Evolutionary conservation across 2,797 vertebrate species (phyloP).

Genomic region (Kryptopterus vitreolus): DNA sequence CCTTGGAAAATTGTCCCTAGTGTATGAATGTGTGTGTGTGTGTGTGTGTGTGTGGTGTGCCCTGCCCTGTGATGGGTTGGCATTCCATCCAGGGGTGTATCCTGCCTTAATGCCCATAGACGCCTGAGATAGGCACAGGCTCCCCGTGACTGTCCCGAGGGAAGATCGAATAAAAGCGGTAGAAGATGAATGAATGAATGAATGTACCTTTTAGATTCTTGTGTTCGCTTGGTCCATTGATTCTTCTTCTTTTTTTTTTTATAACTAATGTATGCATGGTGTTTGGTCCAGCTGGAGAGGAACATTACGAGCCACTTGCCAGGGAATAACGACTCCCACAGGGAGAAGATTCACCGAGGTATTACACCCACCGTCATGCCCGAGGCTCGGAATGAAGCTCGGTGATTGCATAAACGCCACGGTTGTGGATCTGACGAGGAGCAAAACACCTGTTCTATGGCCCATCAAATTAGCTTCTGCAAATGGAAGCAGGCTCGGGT

Average conservation of each 20-base stretch:
- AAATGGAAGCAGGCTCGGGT: slow-evolving; percentile 72
- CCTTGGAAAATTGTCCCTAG: too few relatives aligned
- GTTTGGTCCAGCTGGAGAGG: slow-evolving; percentile 34
- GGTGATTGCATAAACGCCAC: slow-evolving; percentile 62
- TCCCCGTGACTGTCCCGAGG: too few relatives aligned
- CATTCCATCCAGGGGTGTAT: too few relatives aligned
- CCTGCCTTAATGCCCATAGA: too few relatives aligned
- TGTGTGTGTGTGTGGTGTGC: too few relatives aligned
- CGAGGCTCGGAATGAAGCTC: slow-evolving; percentile 38
- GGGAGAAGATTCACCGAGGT: slow-evolving; percentile 64
- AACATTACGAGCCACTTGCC: slow-evolving; percentile 65
- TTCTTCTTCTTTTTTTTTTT: neutral
- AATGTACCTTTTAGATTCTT: too few relatives aligned
- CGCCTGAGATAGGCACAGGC: too few relatives aligned
- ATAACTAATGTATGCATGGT: slow-evolving; percentile 16
- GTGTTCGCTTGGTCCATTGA: slow-evolving; percentile 29
- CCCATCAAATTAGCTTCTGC: slow-evolving; percentile 69
- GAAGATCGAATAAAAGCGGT: too few relatives aligned
- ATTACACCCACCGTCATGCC: slow-evolving; percentile 66
- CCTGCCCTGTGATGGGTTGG: too few relatives aligned
- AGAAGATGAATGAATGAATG: too few relatives aligned
- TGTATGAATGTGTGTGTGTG: too few relatives aligned
- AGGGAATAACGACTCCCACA: slow-evolving; percentile 59
- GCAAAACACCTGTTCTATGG: slow-evolving; percentile 61
- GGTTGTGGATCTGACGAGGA: slow-evolving; percentile 65